These are phyloP conservation scores for Orientallactaga bullata DNA, from an alignment of 2,113 vertebrate genomes.

Conservation along the genomic window DNA sequence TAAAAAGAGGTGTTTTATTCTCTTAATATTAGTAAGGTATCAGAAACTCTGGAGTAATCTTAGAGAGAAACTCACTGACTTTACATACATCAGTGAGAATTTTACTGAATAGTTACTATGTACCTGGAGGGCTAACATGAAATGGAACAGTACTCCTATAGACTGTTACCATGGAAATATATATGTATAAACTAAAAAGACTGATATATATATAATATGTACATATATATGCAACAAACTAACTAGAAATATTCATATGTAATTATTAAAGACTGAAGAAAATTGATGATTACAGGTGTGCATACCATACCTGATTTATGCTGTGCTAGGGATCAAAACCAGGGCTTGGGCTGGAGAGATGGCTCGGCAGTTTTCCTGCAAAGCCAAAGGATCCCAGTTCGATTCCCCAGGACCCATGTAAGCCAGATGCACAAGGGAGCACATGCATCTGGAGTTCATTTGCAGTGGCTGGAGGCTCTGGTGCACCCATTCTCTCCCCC, in stretches of 20 bases:
- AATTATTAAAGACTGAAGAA: constrained; percentile 9
- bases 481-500: too few species aligned
- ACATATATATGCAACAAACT: neutral
- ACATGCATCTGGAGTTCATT: too few species aligned
- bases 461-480: too few species aligned
- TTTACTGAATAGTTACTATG: constrained; percentile 14
- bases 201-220: too few species aligned
- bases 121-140: neutral
- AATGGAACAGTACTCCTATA: neutral
- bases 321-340: too few species aligned
- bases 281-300: neutral
- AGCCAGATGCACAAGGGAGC: too few species aligned
- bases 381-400: too few species aligned
- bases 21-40: neutral
- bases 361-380: too few species aligned
- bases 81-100: neutral
- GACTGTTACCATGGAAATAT: neutral
- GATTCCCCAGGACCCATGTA: too few species aligned
- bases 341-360: too few species aligned
- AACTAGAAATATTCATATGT: neutral
- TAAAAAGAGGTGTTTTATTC: neutral
- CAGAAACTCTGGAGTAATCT: constrained; percentile 31
- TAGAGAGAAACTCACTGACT: constrained; percentile 22
- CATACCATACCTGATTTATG: too few species aligned
- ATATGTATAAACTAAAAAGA: too few species aligned